Evolutionary conservation across 2,797 vertebrate species (phyloP).

Genomic region (Nyctalus aviator): DNA sequence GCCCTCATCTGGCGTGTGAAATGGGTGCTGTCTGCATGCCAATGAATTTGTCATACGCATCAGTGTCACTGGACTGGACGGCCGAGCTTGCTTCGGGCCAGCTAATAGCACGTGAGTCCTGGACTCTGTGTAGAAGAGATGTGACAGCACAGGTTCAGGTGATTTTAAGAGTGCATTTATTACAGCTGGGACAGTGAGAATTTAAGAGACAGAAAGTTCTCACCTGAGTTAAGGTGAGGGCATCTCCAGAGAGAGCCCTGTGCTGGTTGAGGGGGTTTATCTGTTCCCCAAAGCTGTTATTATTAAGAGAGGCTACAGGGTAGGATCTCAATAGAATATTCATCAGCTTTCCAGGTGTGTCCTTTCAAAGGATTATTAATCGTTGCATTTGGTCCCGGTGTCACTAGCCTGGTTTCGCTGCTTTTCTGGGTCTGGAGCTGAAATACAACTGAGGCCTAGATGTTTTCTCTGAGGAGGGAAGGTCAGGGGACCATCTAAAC

Average conservation of each 20-base stretch:
- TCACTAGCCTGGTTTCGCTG: neutral
- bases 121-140: neutral
- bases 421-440: neutral
- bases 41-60: neutral
- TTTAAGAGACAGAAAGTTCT: neutral
- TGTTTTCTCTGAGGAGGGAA: neutral
- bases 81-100: neutral
- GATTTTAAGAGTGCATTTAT: neutral
- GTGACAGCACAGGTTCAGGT: neutral
- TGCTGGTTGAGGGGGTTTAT: neutral
- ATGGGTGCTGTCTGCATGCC: neutral
- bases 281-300: neutral
- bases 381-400: neutral
- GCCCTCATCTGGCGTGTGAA: neutral
- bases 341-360: neutral
- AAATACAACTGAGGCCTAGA: neutral
- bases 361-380: neutral
- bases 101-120: neutral
- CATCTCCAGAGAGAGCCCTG: neutral
- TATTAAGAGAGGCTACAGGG: neutral
- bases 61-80: neutral
- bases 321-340: neutral
- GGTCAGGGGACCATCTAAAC: neutral
- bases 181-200: neutral
- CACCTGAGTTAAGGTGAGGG: neutral